Percentiles rank a stretch among this genome's conserved stretches.
These are phyloP conservation scores for Poecilia velifera DNA, from an alignment of 2,797 vertebrate species.

Conservation along the genomic window DNA sequence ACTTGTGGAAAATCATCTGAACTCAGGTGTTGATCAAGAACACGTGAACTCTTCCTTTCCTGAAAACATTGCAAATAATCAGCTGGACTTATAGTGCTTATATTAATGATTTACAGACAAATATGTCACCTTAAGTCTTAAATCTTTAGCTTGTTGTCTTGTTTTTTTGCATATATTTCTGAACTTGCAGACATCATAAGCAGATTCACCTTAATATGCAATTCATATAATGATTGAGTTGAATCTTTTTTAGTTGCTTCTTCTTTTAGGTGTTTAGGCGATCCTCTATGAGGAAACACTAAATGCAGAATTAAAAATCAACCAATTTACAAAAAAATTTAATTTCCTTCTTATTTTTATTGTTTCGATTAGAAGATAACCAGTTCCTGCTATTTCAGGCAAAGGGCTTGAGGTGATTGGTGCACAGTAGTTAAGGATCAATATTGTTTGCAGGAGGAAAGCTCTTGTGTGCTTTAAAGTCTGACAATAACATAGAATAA, in stretches of 20 bases:
- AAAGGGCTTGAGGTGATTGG: neutral
- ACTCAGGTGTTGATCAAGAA: neutral
- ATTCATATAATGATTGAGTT: neutral
- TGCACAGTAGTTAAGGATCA: neutral
- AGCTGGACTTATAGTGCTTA: neutral
- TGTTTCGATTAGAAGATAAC: neutral
- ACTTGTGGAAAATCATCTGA: neutral
- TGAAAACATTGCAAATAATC: neutral
- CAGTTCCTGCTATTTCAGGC: neutral
- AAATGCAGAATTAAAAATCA: neutral
- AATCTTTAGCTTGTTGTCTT: neutral
- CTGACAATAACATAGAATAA: neutral
- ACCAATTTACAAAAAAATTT: neutral
- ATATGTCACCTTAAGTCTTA: neutral
- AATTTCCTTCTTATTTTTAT: neutral
- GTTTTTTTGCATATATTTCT: no score
- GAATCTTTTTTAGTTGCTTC: neutral
- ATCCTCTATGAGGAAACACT: neutral
- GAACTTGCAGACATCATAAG: neutral
- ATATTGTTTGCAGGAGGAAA: neutral
- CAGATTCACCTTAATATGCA: neutral
- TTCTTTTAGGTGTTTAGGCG: neutral
- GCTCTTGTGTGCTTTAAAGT: neutral
- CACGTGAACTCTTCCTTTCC: neutral
- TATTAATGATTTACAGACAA: neutral